Base-by-base conservation (phyloP, 2,888 invertebrate genomes). In the Pheosia tremula region DNA sequence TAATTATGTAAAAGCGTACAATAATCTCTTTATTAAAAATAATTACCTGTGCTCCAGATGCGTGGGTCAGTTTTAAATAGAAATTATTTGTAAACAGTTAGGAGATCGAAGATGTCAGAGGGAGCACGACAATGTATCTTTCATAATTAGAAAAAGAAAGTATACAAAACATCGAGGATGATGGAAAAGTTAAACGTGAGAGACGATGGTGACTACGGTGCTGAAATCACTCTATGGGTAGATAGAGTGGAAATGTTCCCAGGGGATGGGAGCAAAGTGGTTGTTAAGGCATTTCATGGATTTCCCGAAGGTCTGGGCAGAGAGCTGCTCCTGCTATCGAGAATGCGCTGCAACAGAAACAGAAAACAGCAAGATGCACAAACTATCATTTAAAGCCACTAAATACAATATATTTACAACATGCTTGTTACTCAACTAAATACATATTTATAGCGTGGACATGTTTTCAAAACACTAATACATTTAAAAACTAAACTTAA, bases 291-390 rank as follows among this genome's bases (percentile, higher is more conserved):
- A 81, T 80, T 77, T 88, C 81, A 87, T 81, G 88, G 77, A 81
- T 82, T 74, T 84, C 87, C 85, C 77, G 82, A 80, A 81, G 81
- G 67, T 81, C 84, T 81, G 86, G 83, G 81, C 82, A 87, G 84
- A 75, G 87, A 82, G 79, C 89, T 79, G 89, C 90, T 84, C 82
- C 89, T 81, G 89, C 82, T 84, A 87, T 84, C 78, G 85, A 84
- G 81, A 85, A 85, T 81, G 85, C 85, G 81, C 93, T 93, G 93
- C 91, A 93, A 93, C 92, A 93, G 84, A 92, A 88, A 87, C 74
- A 87, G 82, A 85, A 91, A 88, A 90, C 86, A 83, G 87, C 90
- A 86, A 86, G 84, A 90, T 93, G 92, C 93, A 90, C 89, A 83
- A 89, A 85, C 87, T 85, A 87, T 88, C 76, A 66, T 83, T 75